Conservation (phyloP, 2,888 invertebrate genomes). For the Acleris laterana region DNA sequence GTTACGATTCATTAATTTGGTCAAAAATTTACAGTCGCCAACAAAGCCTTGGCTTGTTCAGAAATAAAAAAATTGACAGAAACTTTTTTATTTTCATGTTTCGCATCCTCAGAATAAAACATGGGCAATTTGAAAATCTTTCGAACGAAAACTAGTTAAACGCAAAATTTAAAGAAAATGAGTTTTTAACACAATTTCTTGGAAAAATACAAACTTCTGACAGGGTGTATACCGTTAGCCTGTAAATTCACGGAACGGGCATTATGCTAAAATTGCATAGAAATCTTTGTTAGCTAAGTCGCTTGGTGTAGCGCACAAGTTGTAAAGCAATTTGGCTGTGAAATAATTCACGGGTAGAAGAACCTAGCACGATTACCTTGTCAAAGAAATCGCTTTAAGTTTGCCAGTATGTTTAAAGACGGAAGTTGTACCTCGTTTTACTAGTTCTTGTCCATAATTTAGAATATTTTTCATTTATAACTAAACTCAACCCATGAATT, state of each 20-base stretch:
- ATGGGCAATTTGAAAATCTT: background rate
- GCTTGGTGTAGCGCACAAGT: constrained; percentile 28
- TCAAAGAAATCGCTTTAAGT: constrained; percentile 3
- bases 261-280: constrained; percentile 32
- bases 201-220: constrained; percentile 24
- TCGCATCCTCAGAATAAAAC: background rate
- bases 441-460: no score
- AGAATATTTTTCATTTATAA: no score
- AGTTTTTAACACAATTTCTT: constrained; percentile 15
- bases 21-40: no score
- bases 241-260: constrained; percentile 32
- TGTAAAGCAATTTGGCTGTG: constrained; percentile 18
- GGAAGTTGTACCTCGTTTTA: background rate
- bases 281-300: constrained; percentile 30
- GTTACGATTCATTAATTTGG: no score
- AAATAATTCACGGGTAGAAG: constrained; percentile 11
- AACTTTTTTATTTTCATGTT: no score
- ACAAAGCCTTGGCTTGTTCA: no score
- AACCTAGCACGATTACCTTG: background rate
- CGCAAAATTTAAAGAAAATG: constrained; percentile 8
- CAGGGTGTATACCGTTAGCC: constrained; percentile 26
- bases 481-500: no score
- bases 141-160: background rate
- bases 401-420: background rate
- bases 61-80: no score